These are phyloP conservation scores for Vanessa cardui DNA, from an alignment of 2,888 invertebrate genomes.

Conservation along the genomic window DNA sequence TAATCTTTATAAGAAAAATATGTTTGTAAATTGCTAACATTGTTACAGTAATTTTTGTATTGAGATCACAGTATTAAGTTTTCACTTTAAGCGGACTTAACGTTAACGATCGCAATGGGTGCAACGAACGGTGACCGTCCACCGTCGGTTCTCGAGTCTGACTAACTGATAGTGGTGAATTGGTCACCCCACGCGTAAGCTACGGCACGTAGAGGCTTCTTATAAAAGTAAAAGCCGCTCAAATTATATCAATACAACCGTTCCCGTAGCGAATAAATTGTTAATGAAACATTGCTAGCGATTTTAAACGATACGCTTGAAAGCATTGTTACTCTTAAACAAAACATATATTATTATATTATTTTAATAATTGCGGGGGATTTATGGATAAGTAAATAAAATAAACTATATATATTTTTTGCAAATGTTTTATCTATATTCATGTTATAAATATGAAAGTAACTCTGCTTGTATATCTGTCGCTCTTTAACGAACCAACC, in stretches of 20 bases:
- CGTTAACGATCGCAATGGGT: not conserved
- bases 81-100: not conserved
- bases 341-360: not conserved
- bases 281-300: not conserved
- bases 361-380: no score
- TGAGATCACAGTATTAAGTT: not conserved
- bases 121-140: not conserved
- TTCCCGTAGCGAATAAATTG: conserved; percentile 22
- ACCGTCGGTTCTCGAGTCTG: conserved; percentile 6
- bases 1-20: no score
- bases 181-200: conserved; percentile 25
- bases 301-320: not conserved
- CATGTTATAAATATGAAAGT: no score
- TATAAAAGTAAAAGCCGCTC: conserved; percentile 30
- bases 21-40: not conserved
- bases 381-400: no score
- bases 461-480: no score
- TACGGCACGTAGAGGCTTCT: conserved; percentile 35
- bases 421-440: no score
- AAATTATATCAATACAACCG: conserved; percentile 41
- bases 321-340: not conserved
- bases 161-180: conserved; percentile 2
- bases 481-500: no score
- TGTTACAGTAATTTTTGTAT: not conserved
- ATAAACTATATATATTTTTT: no score